Conservation (phyloP, 2,113 vertebrate species). For the Toxotes jaculatrix region DNA sequence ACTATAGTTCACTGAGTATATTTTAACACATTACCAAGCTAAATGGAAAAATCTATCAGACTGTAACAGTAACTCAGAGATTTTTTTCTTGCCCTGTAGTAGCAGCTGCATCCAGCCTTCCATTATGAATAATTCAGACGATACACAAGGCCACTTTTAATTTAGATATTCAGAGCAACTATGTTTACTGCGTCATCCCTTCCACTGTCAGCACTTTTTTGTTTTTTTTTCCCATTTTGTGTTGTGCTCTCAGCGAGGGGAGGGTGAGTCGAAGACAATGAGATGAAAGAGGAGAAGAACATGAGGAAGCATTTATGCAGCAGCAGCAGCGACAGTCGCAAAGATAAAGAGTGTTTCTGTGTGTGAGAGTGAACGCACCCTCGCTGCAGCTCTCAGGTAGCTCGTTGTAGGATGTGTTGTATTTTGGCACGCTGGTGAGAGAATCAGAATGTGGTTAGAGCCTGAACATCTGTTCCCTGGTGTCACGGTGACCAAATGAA, state of each 20-base stretch:
- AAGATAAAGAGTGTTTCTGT: constrained; percentile 46
- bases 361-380: constrained; percentile 21
- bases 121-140: constrained; percentile 79
- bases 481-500: constrained; percentile 41
- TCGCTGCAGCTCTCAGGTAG: constrained; percentile 43
- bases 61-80: constrained; percentile 62
- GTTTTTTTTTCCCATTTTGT: constrained; percentile 53
- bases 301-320: constrained; percentile 72
- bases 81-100: constrained; percentile 31
- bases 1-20: constrained; percentile 53
- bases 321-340: constrained; percentile 35
- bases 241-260: constrained; percentile 48
- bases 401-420: constrained; percentile 42
- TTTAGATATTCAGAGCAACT: constrained; percentile 77
- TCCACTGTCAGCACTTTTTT: constrained; percentile 79
- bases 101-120: constrained; percentile 68
- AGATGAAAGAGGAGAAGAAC: constrained; percentile 65
- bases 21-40: constrained; percentile 57
- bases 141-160: constrained; percentile 78
- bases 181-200: constrained; percentile 73
- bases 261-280: constrained; percentile 57
- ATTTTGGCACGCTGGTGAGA: neutral
- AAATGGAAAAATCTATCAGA: constrained; percentile 56
- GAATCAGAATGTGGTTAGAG: constrained; percentile 22
- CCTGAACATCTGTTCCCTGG: constrained; percentile 40